phyloP scores from a whole-genome alignment of 2,113 vertebrate genomes.

The Macquaria australasica region DNA sequence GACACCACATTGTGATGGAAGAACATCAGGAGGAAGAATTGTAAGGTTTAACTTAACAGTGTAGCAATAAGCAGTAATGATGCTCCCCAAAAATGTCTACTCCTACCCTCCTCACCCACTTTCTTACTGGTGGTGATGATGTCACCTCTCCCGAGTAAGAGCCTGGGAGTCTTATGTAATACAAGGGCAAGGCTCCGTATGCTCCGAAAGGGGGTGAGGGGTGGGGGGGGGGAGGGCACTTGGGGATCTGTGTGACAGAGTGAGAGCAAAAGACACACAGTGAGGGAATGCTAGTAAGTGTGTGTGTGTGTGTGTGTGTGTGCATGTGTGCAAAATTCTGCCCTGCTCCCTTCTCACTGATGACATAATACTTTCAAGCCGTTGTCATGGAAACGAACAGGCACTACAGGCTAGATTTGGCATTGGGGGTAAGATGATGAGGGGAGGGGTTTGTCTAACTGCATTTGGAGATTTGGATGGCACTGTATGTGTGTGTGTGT shows the following conservation, averaged over 20 bases:
- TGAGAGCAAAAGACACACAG: not conserved
- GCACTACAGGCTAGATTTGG: constrained; percentile 61
- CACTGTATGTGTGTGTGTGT: not conserved
- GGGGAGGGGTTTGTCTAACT: constrained; percentile 42
- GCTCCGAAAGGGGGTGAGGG: not conserved
- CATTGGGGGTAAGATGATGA: constrained; percentile 30
- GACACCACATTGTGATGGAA: not conserved
- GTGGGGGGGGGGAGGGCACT: constrained; percentile 1
- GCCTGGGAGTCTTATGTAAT: constrained; percentile 34
- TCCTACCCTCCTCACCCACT: not conserved
- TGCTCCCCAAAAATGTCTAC: not conserved
- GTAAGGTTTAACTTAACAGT: not conserved
- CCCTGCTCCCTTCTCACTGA: constrained; percentile 45
- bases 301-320: constrained; percentile 28
- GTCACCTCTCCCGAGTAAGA: constrained; percentile 20
- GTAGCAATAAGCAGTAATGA: not conserved
- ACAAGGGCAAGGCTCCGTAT: constrained; percentile 6
- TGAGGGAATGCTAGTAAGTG: not conserved
- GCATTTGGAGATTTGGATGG: constrained; percentile 55
- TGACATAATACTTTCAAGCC: constrained; percentile 70
- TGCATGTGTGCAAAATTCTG: constrained; percentile 30
- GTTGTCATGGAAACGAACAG: constrained; percentile 70
- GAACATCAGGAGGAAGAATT: not conserved
- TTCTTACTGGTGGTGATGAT: constrained; percentile 12
- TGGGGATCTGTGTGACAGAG: constrained; percentile 26